Percentiles rank a stretch among this genome's conserved stretches.
phyloP scores from a whole-genome alignment of 2,888 invertebrate genomes.

The Osedax frankpressi region DNA sequence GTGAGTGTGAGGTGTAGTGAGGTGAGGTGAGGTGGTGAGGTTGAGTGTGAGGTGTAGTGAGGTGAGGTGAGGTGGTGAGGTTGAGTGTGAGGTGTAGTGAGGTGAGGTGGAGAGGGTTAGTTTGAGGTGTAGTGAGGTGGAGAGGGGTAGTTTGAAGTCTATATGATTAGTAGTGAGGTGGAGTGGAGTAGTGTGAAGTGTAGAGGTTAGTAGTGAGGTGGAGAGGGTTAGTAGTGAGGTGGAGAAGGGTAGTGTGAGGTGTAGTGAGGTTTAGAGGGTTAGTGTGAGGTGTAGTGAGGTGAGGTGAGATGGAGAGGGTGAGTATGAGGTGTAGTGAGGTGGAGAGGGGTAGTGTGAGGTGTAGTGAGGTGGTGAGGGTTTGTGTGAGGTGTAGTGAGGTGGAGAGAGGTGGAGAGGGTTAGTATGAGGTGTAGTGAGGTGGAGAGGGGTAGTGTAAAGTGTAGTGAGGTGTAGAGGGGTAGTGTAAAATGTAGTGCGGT shows the following conservation, averaged over 20 bases:
- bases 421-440: no score
- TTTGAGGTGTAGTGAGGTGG: slow-evolving; percentile 61
- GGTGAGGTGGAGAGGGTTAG: background rate
- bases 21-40: no score
- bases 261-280: slow-evolving; percentile 56
- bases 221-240: slow-evolving; percentile 53
- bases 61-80: slow-evolving; percentile 63
- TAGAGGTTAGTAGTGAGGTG: slow-evolving; percentile 32
- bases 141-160: slow-evolving; percentile 94
- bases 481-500: background rate
- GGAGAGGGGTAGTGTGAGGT: slow-evolving; percentile 92
- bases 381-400: slow-evolving; percentile 27
- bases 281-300: slow-evolving; percentile 27
- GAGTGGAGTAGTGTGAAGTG: background rate
- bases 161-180: slow-evolving; percentile 69
- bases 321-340: slow-evolving; percentile 59
- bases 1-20: slow-evolving; percentile 56
- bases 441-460: slow-evolving; percentile 93
- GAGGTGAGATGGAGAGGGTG: background rate
- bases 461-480: slow-evolving; percentile 56
- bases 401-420: slow-evolving; percentile 16
- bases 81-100: slow-evolving; percentile 27
- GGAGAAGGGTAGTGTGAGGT: slow-evolving; percentile 93
- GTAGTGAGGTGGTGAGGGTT: slow-evolving; percentile 56
- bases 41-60: slow-evolving; percentile 90